Evolutionary conservation across 2,888 invertebrate species (phyloP).

Genomic region (Dione vanillae): DNA sequence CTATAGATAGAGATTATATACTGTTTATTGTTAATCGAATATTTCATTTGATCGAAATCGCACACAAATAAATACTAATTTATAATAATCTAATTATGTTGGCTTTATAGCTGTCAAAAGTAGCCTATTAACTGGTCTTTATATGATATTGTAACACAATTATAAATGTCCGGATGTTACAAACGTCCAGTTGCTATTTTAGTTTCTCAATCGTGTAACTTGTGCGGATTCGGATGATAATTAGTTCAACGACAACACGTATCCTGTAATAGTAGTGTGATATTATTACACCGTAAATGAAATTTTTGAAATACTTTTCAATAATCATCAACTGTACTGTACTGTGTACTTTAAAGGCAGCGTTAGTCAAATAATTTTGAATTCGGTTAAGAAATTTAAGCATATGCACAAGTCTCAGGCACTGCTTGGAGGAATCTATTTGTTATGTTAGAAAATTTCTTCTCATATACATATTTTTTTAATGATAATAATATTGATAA

Average conservation of each 20-base stretch:
- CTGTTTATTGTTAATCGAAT: background rate
- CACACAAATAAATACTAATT: too few species aligned
- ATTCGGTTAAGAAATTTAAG: too few species aligned
- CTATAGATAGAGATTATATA: background rate
- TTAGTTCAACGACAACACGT: slow-evolving; percentile 18
- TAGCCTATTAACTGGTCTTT: background rate
- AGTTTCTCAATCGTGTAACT: slow-evolving; percentile 15
- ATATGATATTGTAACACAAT: slow-evolving; percentile 13
- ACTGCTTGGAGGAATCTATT: too few species aligned
- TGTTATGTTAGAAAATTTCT: too few species aligned
- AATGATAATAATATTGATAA: too few species aligned
- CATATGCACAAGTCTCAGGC: too few species aligned
- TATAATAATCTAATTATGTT: background rate
- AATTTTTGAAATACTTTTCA: background rate
- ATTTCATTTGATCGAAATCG: background rate
- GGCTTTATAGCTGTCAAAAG: slow-evolving; percentile 3
- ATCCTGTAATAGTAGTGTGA: slow-evolving; percentile 2
- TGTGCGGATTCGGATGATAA: slow-evolving; percentile 22
- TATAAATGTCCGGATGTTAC: slow-evolving; percentile 26
- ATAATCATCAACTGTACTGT: too few species aligned
- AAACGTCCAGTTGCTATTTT: slow-evolving; percentile 15
- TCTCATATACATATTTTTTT: too few species aligned
- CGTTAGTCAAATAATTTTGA: too few species aligned
- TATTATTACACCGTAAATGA: background rate
- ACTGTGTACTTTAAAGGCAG: too few species aligned